These are phyloP conservation scores for Pseudomyrmex cubaensis DNA, from an alignment of 1,140 invertebrate genomes.

Conservation along the genomic window DNA sequence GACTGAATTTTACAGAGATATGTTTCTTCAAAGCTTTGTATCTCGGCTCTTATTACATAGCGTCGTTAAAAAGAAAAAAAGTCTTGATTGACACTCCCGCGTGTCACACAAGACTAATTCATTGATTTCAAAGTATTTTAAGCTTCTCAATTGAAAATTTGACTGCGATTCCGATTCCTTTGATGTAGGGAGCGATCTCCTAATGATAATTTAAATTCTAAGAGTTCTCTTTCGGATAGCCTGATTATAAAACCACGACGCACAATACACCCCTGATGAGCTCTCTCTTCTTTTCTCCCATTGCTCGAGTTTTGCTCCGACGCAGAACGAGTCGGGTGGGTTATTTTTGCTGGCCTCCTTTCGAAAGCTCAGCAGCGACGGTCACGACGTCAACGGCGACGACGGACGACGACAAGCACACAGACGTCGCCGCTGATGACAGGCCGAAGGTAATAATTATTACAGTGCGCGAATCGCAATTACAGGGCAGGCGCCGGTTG, in stretches of 20 bases:
- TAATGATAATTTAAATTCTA: constrained; percentile 39
- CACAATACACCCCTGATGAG: constrained; percentile 77
- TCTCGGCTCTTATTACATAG: neutral
- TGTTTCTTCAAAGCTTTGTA: neutral
- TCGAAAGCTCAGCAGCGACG: constrained; percentile 50
- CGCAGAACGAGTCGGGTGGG: constrained; percentile 31
- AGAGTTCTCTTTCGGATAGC: constrained; percentile 15
- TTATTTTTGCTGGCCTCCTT: constrained; percentile 65
- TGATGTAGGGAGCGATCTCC: constrained; percentile 24
- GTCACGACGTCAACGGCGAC: constrained; percentile 8
- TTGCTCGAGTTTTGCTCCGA: constrained; percentile 17
- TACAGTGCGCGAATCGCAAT: constrained; percentile 84
- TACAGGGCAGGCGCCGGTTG: constrained; percentile 81
- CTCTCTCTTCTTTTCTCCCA: constrained; percentile 25
- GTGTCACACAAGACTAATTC: neutral
- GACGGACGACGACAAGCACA: constrained; percentile 53
- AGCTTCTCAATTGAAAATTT: constrained; percentile 3
- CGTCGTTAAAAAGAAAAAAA: neutral
- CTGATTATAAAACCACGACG: constrained; percentile 76
- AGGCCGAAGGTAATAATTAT: constrained; percentile 83
- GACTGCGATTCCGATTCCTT: neutral
- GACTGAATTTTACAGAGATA: neutral
- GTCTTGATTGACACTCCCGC: neutral
- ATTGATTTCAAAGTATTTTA: neutral
- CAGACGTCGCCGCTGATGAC: constrained; percentile 84